Evolutionary conservation across 2,797 vertebrate species (phyloP).

Genomic region (Thunnus albacares): DNA sequence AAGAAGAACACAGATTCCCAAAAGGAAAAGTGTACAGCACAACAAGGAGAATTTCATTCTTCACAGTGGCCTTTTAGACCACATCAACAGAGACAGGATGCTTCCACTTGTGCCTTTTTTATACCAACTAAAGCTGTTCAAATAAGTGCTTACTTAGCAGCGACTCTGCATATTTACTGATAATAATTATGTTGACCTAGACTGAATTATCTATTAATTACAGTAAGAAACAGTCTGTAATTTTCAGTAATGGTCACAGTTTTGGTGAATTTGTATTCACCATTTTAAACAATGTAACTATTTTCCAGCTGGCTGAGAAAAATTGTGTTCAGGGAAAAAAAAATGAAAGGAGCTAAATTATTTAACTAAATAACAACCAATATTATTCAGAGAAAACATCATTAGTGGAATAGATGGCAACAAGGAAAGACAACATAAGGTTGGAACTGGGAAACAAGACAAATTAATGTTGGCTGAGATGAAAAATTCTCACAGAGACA

Average conservation of each 20-base stretch:
- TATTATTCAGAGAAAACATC: slow-evolving; percentile 26
- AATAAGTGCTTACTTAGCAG: background rate
- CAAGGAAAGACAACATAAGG: slow-evolving; percentile 22
- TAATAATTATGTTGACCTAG: background rate
- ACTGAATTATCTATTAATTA: background rate
- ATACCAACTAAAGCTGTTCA: background rate
- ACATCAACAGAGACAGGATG: background rate
- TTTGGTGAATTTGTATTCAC: background rate
- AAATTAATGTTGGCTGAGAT: slow-evolving; percentile 43
- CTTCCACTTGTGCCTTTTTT: background rate
- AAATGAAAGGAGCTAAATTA: background rate
- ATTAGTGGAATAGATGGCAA: slow-evolving; percentile 45
- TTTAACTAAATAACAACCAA: slow-evolving; percentile 13
- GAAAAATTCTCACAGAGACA: slow-evolving; percentile 11
- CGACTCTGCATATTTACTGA: background rate
- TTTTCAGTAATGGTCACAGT: background rate
- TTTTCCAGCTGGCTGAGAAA: background rate
- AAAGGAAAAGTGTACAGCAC: background rate
- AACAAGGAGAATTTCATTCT: slow-evolving; percentile 15
- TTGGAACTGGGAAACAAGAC: slow-evolving; percentile 32
- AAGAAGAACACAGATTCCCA: background rate
- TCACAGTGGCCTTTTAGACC: background rate
- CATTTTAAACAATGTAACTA: background rate
- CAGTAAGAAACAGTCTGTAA: background rate
- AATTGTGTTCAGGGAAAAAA: background rate